Percentiles rank a stretch among this genome's conserved stretches.
These are phyloP conservation scores for Epinephelus lanceolatus DNA, from an alignment of 2,113 vertebrate species.

Conservation along the genomic window DNA sequence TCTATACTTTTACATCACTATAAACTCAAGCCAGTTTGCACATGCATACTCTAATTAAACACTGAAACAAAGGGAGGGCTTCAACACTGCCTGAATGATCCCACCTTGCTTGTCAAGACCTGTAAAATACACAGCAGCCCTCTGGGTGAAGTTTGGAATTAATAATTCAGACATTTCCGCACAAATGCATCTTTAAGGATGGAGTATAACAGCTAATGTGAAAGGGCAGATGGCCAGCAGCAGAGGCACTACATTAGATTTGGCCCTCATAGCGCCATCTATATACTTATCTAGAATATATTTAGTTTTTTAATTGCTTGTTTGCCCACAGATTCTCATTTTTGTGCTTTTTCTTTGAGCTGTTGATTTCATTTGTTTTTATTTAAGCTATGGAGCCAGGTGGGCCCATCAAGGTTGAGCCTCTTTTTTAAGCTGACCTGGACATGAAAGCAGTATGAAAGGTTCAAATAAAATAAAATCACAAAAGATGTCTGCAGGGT, in stretches of 20 bases:
- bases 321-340: not conserved
- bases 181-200: not conserved
- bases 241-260: not conserved
- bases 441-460: not conserved
- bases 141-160: not conserved
- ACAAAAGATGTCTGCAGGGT: constrained; percentile 12
- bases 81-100: not conserved
- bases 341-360: not conserved
- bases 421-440: not conserved
- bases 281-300: not conserved
- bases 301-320: not conserved
- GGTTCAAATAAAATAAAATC: not conserved
- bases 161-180: constrained; percentile 13
- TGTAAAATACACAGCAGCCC: not conserved
- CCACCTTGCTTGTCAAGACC: not conserved
- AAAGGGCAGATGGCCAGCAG: not conserved
- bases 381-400: not conserved
- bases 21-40: not conserved
- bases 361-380: not conserved
- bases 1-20: not conserved
- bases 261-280: not conserved
- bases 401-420: not conserved
- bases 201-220: not conserved
- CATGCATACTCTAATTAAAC: not conserved
- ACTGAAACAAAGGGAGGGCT: not conserved